Conservation (phyloP, 2,888 invertebrate genomes). For the Amphimallon solstitiale region DNA sequence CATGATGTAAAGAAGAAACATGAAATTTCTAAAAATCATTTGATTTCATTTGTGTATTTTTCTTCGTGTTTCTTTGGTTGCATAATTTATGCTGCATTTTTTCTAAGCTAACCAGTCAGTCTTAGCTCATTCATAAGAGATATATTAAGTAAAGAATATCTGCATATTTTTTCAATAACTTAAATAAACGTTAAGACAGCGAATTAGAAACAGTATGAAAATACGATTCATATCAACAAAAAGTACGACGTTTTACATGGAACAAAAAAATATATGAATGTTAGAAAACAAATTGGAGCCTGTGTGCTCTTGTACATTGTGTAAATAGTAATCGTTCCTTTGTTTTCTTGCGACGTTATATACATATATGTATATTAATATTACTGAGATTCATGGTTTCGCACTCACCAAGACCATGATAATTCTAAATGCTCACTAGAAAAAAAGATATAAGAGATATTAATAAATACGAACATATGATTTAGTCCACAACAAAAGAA, state of each 20-base stretch:
- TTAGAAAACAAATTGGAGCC: neutral
- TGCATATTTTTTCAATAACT: slow-evolving; percentile 24
- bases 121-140: no score
- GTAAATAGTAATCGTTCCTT: slow-evolving; percentile 16
- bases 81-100: no score
- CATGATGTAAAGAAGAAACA: no score
- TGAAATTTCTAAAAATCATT: no score
- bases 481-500: slow-evolving; percentile 51
- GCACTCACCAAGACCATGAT: slow-evolving; percentile 47
- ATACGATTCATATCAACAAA: slow-evolving; percentile 16
- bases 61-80: no score
- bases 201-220: slow-evolving; percentile 7
- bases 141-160: slow-evolving; percentile 5
- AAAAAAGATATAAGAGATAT: slow-evolving; percentile 9
- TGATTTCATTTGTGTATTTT: no score
- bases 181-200: slow-evolving; percentile 9
- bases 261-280: neutral
- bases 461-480: slow-evolving; percentile 14
- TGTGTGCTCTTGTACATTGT: slow-evolving; percentile 10
- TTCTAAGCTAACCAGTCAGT: no score
- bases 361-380: no score
- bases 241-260: neutral
- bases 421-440: slow-evolving; percentile 64
- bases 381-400: slow-evolving; percentile 15
- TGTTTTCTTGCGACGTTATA: slow-evolving; percentile 8